Conservation (phyloP, 2,888 invertebrate species). For the Asteroscopus sphinx region DNA sequence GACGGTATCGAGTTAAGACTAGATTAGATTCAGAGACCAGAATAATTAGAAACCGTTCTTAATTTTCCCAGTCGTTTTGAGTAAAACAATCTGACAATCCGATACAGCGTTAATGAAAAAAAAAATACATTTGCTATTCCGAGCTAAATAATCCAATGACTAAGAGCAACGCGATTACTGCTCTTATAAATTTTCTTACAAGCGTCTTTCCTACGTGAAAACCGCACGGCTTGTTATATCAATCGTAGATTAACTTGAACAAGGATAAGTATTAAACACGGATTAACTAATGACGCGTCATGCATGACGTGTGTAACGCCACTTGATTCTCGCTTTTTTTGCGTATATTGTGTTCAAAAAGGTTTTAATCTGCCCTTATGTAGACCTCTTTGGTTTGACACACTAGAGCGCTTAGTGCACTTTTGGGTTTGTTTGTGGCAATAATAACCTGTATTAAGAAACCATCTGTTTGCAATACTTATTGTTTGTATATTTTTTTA, state of each 20-base stretch:
- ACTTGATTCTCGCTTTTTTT: neutral
- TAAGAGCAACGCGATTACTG: conserved; percentile 26
- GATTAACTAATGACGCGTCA: conserved; percentile 29
- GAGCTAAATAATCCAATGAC: conserved; percentile 34
- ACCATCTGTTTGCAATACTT: neutral
- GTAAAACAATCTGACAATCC: neutral
- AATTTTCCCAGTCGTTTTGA: too few species aligned
- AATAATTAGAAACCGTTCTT: too few species aligned
- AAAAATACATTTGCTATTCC: neutral
- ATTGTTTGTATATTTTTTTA: neutral
- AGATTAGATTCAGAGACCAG: too few species aligned
- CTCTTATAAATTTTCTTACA: conserved; percentile 30
- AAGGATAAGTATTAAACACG: conserved; percentile 22
- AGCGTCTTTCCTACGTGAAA: conserved; percentile 41
- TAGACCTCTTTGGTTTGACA: conserved; percentile 4
- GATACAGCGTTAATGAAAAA: neutral
- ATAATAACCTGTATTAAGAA: too few species aligned
- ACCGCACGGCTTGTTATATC: conserved; percentile 23
- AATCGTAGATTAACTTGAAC: conserved; percentile 36
- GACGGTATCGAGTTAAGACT: too few species aligned
- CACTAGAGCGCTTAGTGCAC: neutral
- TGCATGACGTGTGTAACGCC: conserved; percentile 8
- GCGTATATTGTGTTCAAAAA: conserved; percentile 1
- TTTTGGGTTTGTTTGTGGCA: neutral
- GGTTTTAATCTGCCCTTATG: conserved; percentile 15